Conservation (phyloP, 2,888 invertebrate genomes). For the Epistrophe eligans region DNA sequence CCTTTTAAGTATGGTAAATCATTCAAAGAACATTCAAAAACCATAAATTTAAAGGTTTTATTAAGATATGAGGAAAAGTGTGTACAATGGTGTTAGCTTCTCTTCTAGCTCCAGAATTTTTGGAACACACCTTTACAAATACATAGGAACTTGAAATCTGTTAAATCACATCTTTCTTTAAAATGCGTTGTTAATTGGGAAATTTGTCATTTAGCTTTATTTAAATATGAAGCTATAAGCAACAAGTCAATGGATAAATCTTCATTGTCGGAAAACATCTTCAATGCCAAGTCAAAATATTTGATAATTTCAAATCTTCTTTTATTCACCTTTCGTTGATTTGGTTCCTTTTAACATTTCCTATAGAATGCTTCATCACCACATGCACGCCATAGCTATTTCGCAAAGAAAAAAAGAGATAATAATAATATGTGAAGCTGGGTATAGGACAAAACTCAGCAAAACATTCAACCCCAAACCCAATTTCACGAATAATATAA, state of each 20-base stretch:
- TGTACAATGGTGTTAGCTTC: too few relatives aligned
- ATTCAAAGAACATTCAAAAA: too few relatives aligned
- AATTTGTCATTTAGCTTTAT: too few relatives aligned
- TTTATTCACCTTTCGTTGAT: not conserved
- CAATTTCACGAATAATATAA: constrained; percentile 57
- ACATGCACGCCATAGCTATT: not conserved
- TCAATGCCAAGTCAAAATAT: not conserved
- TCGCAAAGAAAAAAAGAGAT: not conserved
- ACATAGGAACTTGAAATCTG: too few relatives aligned
- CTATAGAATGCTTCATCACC: not conserved
- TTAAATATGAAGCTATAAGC: not conserved
- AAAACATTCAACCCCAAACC: not conserved
- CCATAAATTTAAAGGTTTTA: too few relatives aligned
- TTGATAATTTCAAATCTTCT: not conserved
- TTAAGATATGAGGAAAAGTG: too few relatives aligned
- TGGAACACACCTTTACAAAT: too few relatives aligned
- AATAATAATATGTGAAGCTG: not conserved
- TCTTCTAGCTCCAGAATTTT: too few relatives aligned
- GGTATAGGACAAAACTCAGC: not conserved
- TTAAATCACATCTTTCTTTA: too few relatives aligned
- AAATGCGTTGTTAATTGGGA: too few relatives aligned
- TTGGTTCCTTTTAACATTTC: not conserved
- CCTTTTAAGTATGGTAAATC: too few relatives aligned
- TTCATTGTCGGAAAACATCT: not conserved
- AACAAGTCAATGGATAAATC: not conserved